Conservation (phyloP, 30 jellyfish, hydroid and myxozoan genomes). For the Nemopilema nomurai region DNA sequence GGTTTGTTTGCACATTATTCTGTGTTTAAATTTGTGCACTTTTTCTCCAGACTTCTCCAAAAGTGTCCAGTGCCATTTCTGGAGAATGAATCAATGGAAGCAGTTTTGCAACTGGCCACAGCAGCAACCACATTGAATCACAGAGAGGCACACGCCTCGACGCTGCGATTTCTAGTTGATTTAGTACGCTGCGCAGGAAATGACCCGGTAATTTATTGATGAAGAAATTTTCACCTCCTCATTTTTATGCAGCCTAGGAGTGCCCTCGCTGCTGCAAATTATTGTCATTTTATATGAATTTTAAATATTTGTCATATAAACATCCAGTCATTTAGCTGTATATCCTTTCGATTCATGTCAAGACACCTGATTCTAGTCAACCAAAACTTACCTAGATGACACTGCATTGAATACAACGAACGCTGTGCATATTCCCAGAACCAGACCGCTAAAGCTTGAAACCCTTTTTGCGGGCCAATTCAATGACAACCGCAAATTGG, state of each 20-base stretch:
- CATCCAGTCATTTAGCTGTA: too few relatives aligned
- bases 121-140: constrained; percentile 79
- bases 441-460: too few relatives aligned
- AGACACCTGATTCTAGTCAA: too few relatives aligned
- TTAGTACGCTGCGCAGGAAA: constrained; percentile 59
- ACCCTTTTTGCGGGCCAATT: too few relatives aligned
- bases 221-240: neutral
- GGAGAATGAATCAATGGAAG: constrained; percentile 69
- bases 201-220: constrained; percentile 55
- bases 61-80: constrained; percentile 78
- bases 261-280: neutral
- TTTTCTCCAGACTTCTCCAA: constrained; percentile 61
- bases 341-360: too few relatives aligned
- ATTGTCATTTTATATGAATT: too few relatives aligned
- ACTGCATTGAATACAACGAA: too few relatives aligned
- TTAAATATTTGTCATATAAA: too few relatives aligned
- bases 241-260: neutral
- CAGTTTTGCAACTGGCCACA: constrained; percentile 76
- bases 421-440: too few relatives aligned
- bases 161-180: constrained; percentile 66
- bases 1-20: neutral
- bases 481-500: too few relatives aligned
- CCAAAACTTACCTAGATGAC: too few relatives aligned
- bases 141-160: constrained; percentile 87
- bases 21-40: neutral